A percentile compares a stretch with the other conserved stretches of the same genome.
Evolutionary conservation across 2,888 invertebrate species (phyloP).

Genomic region (Eupithecia pulchellata): DNA sequence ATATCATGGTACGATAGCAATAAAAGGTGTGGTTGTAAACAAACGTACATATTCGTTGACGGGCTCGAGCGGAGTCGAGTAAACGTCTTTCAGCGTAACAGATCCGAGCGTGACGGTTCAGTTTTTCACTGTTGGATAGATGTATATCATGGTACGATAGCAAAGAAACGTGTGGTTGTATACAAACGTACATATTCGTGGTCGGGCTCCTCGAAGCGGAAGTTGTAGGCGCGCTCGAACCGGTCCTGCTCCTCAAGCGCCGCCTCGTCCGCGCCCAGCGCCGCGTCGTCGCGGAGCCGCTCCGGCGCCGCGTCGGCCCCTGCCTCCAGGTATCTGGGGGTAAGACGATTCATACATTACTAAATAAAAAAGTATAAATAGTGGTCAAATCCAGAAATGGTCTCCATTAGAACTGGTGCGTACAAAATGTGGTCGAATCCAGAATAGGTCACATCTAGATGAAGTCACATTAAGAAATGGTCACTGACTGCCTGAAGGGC

Average conservation of each 20-base stretch:
- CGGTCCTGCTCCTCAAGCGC: constrained; percentile 92
- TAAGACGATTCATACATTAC: too few relatives aligned
- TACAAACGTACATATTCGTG: constrained; percentile 89
- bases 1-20: not conserved
- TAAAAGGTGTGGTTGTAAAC: not conserved
- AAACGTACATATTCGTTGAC: constrained; percentile 93
- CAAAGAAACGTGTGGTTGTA: not conserved
- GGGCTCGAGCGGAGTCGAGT: constrained; percentile 94
- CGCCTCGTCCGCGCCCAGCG: constrained; percentile 89
- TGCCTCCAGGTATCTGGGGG: constrained; percentile 75
- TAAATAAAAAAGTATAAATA: too few relatives aligned
- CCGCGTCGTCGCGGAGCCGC: constrained; percentile 71
- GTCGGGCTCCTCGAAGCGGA: constrained; percentile 98
- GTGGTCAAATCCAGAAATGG: too few relatives aligned
- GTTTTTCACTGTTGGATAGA: not conserved
- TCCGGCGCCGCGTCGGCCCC: constrained; percentile 78
- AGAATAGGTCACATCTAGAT: too few relatives aligned
- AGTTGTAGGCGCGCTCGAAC: constrained; percentile 98
- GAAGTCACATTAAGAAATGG: too few relatives aligned
- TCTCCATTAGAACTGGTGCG: too few relatives aligned
- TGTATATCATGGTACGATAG: too few relatives aligned
- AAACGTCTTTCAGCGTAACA: not conserved
- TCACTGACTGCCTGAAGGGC: too few relatives aligned
- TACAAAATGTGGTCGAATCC: too few relatives aligned
- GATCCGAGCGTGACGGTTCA: not conserved